Percentiles rank a stretch among this genome's conserved stretches.
phyloP scores from a whole-genome alignment of 2,797 vertebrate genomes.

The Philypnodon macrostomus region DNA sequence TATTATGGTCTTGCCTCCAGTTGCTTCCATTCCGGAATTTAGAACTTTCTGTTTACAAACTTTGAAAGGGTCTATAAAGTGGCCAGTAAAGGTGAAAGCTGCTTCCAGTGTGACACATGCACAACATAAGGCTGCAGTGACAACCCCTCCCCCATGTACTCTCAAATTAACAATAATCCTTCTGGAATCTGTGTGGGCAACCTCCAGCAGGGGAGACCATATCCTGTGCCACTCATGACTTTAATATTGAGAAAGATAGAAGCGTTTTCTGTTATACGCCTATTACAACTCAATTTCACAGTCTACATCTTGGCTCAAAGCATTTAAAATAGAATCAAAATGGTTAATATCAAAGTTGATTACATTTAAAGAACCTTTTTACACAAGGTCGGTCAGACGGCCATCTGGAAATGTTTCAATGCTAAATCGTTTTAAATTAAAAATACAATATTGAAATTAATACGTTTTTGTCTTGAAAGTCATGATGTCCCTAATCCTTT shows the following conservation, averaged over 20 bases:
- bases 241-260: not conserved
- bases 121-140: conserved; percentile 1
- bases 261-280: not conserved
- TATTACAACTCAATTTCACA: conserved; percentile 1
- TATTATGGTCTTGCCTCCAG: too few species aligned
- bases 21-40: too few species aligned
- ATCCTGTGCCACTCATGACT: not conserved
- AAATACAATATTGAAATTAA: conserved; percentile 2
- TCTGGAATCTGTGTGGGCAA: conserved; percentile 19
- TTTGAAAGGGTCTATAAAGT: too few species aligned
- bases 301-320: not conserved
- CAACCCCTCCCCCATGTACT: not conserved
- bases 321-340: conserved; percentile 4
- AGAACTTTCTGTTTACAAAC: too few species aligned
- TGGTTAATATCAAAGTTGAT: not conserved
- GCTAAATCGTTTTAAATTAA: conserved; percentile 7
- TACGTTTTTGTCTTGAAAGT: conserved; percentile 25
- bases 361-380: not conserved
- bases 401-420: not conserved
- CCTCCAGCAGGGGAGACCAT: conserved; percentile 27
- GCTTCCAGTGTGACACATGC: conserved; percentile 14
- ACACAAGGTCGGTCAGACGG: not conserved
- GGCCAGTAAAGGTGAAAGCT: too few species aligned
- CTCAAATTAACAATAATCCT: conserved; percentile 21
- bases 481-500: conserved; percentile 18